phyloP scores from a whole-genome alignment of 2,113 vertebrate genomes.

The Rutilus rutilus region DNA sequence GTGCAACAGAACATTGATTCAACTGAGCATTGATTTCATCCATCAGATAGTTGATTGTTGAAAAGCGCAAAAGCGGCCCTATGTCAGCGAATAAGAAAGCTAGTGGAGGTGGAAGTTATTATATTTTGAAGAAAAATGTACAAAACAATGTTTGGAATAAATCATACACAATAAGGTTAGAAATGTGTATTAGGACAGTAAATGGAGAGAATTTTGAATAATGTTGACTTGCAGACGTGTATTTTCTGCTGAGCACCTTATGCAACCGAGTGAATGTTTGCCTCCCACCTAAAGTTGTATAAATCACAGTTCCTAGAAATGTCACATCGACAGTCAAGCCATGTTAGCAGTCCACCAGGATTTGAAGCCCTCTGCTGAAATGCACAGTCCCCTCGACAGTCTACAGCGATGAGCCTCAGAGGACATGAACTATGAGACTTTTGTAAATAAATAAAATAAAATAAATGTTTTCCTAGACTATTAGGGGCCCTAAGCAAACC shows the following conservation, averaged over 20 bases:
- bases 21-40: background rate
- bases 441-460: too few relatives aligned
- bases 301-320: background rate
- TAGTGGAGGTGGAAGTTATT: background rate
- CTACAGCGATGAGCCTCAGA: background rate
- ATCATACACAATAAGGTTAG: background rate
- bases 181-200: background rate
- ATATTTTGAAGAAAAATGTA: background rate
- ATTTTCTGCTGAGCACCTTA: background rate
- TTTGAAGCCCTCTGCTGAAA: background rate
- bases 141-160: background rate
- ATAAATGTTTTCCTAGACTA: too few relatives aligned
- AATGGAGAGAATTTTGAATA: background rate
- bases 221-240: background rate
- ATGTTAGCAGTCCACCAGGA: background rate
- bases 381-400: background rate
- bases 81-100: background rate
- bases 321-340: background rate
- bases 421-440: background rate
- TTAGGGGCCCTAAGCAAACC: too few relatives aligned
- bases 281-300: background rate
- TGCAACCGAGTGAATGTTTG: background rate
- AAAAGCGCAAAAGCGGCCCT: background rate
- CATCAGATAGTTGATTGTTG: background rate
- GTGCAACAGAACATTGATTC: background rate